Conservation (phyloP, 92 coral and sea anemone species). For the Palythoa grandis region DNA sequence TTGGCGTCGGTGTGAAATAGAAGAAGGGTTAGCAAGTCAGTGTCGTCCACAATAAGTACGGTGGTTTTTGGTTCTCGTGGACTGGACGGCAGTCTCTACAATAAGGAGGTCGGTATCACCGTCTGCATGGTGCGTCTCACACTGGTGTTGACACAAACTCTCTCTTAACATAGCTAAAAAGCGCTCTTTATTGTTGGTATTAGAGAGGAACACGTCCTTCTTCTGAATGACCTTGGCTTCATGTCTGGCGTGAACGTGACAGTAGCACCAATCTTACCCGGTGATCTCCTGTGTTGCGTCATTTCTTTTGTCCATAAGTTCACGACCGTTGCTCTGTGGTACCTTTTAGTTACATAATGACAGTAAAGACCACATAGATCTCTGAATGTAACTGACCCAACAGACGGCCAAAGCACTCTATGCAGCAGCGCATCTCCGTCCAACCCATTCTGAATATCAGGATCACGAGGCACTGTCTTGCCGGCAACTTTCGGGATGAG, state of each 20-base stretch:
- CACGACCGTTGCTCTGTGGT: not conserved
- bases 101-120: no score
- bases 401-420: not conserved
- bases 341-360: no score
- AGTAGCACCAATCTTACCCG: slow-evolving; percentile 1
- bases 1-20: no score
- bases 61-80: no score
- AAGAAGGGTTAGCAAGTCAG: no score
- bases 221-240: not conserved
- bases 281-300: not conserved
- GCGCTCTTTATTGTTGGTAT: no score
- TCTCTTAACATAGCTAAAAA: no score
- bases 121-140: no score
- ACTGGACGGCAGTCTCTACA: no score
- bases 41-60: no score
- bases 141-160: no score
- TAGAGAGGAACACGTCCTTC: not conserved
- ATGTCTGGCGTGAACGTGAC: no score
- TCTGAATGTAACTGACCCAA: not conserved
- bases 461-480: not conserved
- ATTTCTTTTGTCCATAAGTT: not conserved
- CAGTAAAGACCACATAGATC: not conserved
- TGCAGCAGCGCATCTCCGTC: not conserved
- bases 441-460: not conserved
- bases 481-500: not conserved